Conservation (phyloP, 2,888 invertebrate species). For the Troides aeacus region DNA sequence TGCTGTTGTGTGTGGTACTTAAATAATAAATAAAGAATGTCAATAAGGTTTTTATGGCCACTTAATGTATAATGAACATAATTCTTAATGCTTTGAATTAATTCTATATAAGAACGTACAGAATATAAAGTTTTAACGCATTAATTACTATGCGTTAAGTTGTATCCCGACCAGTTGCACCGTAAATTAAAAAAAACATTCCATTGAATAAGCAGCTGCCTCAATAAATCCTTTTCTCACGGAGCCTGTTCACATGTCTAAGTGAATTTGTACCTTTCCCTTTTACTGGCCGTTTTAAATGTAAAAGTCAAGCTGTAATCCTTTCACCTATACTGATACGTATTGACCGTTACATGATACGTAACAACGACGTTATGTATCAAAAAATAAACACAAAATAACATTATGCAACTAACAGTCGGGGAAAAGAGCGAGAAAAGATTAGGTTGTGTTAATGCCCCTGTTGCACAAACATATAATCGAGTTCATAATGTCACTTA, state of each 20-base stretch:
- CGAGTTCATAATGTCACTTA: background rate
- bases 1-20: too few relatives aligned
- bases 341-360: constrained; percentile 15
- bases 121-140: too few relatives aligned
- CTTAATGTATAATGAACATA: too few relatives aligned
- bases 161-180: too few relatives aligned
- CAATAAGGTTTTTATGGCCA: too few relatives aligned
- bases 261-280: constrained; percentile 47
- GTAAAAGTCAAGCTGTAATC: constrained; percentile 31
- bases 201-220: constrained; percentile 11
- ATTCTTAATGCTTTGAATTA: too few relatives aligned
- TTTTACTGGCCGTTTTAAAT: constrained; percentile 37
- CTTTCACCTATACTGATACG: constrained; percentile 35
- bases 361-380: constrained; percentile 9
- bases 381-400: constrained; percentile 10
- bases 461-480: constrained; percentile 10
- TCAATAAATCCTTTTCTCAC: constrained; percentile 39
- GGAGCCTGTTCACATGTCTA: constrained; percentile 31
- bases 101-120: too few relatives aligned
- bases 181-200: constrained; percentile 20
- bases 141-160: too few relatives aligned
- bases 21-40: too few relatives aligned
- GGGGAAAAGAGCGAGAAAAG: constrained; percentile 6
- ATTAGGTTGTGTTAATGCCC: constrained; percentile 6
- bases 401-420: constrained; percentile 11